Base-by-base conservation (phyloP, 2,797 vertebrate genomes). In the Acrossocheilus fasciatus region DNA sequence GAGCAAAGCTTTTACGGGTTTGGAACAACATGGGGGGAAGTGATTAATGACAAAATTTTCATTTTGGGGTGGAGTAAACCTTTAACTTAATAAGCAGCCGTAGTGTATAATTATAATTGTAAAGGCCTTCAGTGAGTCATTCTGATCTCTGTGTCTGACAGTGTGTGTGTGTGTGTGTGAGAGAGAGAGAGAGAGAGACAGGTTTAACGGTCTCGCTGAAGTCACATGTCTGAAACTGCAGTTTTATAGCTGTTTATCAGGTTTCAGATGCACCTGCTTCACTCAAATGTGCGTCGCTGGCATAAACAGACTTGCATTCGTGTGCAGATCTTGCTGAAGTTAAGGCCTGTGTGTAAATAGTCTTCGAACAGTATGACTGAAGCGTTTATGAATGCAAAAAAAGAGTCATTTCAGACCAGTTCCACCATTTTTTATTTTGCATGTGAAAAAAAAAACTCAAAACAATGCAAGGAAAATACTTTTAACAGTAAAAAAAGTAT, bases 261-360 rank as follows among this genome's bases (percentile, higher is more conserved):
- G 84, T 86, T 89, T 81, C 50, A 72, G 50, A 39, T 74, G 77
- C 87, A 90, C 91, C 87, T 90, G 86, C 77, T 82, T 59, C 39
- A 2, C 30, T 57, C 20, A 3, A 30, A 7, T 78, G 59, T 82
- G 62, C 59, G 15, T 70, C 20, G 3, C n/a, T 57, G 6, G 5
- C 39, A 18, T 45, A 34, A 34, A 75, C 57, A 20, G 14, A 10
- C 59, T 12, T 26, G 12, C 26, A 20, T 23, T 57, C 2, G 39
- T 20, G 43, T 45, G 36, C 52, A 66, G 68, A 52, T 72, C 11
- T 73, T n/a, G 34, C 2, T 14, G 7, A 39, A 17, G 45, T 68
- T 81, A 20, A 47, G 50, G 5, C 12, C 9, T n/a, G 18, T 23
- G 41, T 45, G 59, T 41, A 20, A 47, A 8, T 12, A 10, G 14